phyloP scores from a whole-genome alignment of 2,797 vertebrate species.

The Peromyscus nudipes region DNA sequence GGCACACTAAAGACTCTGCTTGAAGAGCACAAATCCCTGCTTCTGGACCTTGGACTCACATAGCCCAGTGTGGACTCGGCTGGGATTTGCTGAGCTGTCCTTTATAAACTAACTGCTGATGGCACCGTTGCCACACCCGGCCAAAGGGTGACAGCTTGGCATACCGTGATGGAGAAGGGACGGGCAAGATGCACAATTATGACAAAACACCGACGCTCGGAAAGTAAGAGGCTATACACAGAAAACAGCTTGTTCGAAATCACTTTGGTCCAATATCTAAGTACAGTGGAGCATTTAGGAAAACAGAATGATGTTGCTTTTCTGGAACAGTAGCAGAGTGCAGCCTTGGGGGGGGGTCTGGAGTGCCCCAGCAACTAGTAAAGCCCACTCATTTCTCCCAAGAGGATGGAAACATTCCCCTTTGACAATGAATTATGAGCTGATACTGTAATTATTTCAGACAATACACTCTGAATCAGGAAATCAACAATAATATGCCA shows the following conservation, averaged over 20 bases:
- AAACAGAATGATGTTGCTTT: background rate
- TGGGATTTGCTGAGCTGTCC: background rate
- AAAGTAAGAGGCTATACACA: background rate
- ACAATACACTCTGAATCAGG: background rate
- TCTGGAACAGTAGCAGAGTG: background rate
- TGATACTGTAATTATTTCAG: background rate
- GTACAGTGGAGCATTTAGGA: background rate
- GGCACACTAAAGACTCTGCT: background rate
- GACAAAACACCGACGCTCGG: background rate
- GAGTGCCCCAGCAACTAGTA: background rate
- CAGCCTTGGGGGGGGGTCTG: background rate
- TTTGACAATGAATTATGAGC: background rate
- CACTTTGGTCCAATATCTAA: background rate
- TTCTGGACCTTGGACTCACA: background rate
- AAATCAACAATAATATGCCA: background rate
- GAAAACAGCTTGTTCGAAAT: background rate
- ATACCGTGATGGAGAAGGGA: background rate
- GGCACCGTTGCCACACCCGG: background rate
- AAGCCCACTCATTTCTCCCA: background rate
- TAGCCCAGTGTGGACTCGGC: background rate
- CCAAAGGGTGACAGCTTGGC: background rate
- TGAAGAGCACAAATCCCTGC: background rate
- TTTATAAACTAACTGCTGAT: background rate
- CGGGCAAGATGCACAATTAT: background rate
- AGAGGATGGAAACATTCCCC: background rate